Evolutionary conservation across 2,797 vertebrate species (phyloP), one percentile per base, ranked within the genome.

Genomic region (Sebastes cheni): DNA sequence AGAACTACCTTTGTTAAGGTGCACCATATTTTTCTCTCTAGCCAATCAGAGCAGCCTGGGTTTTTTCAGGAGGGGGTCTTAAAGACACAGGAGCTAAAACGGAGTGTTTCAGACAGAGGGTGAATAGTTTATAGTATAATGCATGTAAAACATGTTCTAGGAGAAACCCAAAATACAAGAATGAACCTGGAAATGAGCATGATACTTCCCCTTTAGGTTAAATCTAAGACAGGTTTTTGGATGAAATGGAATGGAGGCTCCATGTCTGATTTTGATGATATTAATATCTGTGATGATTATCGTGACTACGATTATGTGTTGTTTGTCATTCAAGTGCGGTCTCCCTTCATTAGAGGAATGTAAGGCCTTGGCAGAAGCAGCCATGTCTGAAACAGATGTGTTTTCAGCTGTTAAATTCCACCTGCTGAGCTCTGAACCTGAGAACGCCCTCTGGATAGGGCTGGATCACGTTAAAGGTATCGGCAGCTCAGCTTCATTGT

Each of bases 381-480:
- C 92, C 61, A 56, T 83, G 66, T 75, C 68, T 23, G 93, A 95
- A 1, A 97, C 95, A 81, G 95, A 97, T 80, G 55, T 96, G 75
- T 95, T 98, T 20, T 95, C 96, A 67, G 95, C 95, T 0, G 92
- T 98, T 30, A 97, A 99, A 79, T 97, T 97, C 88, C 96, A 97
- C 54, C 94, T 99, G 56, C 91, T 99, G 89, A 97, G 97, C 89
- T 65, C 93, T 46, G 97, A 98, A 82, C 98, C 98, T 4, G 97
- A 99, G 83, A 96, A 94, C 13, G 98, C 97, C 32, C 96, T 99
- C 25, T 92, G 93, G 36, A 71, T 98, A 18, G 98, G 98, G 16
- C 95, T 99, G 78, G 82, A 93, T 3, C 95, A 96, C 42, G 91
- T 99, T 32, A 99, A 98, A 97, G 97, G 98, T 99, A 94, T 11